Evolutionary conservation across 2,888 invertebrate species (phyloP).

Genomic region (Leptopilina drosophilae): DNA sequence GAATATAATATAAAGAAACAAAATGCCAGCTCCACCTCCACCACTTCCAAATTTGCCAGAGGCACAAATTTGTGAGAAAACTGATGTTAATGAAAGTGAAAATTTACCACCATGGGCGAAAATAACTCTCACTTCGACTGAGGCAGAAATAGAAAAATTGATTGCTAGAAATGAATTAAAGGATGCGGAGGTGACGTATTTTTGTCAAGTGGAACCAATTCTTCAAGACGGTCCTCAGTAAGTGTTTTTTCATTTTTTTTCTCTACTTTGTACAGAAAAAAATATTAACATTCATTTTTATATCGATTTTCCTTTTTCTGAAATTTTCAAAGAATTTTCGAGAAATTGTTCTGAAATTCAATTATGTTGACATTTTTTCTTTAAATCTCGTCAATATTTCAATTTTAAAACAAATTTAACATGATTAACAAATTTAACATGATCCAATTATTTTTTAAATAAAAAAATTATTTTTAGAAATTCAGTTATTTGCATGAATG

Average conservation of each 20-base stretch:
- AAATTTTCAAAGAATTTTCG: too few relatives aligned
- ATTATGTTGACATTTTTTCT: too few relatives aligned
- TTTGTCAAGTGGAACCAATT: conserved; percentile 74
- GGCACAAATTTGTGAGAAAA: conserved; percentile 67
- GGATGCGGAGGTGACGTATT: conserved; percentile 74
- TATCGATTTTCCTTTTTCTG: too few relatives aligned
- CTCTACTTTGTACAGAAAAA: too few relatives aligned
- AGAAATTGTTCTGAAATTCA: too few relatives aligned
- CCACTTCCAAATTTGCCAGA: conserved; percentile 68
- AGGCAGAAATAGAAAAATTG: conserved; percentile 73
- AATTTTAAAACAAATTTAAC: too few relatives aligned
- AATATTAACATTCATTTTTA: too few relatives aligned
- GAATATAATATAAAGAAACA: conserved; percentile 25
- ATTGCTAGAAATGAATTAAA: conserved; percentile 73
- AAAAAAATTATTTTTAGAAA: too few relatives aligned
- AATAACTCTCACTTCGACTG: conserved; percentile 71
- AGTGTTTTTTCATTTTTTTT: conserved; percentile 53
- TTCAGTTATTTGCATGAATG: too few relatives aligned
- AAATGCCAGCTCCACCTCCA: conserved; percentile 71
- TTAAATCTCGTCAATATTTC: too few relatives aligned
- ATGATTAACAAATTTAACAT: too few relatives aligned
- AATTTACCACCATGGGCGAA: conserved; percentile 73
- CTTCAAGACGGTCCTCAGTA: conserved; percentile 75
- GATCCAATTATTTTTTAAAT: too few relatives aligned
- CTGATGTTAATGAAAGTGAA: conserved; percentile 66